Evolutionary conservation across 2,113 vertebrate species (phyloP).

Genomic region (Pao palembangensis): DNA sequence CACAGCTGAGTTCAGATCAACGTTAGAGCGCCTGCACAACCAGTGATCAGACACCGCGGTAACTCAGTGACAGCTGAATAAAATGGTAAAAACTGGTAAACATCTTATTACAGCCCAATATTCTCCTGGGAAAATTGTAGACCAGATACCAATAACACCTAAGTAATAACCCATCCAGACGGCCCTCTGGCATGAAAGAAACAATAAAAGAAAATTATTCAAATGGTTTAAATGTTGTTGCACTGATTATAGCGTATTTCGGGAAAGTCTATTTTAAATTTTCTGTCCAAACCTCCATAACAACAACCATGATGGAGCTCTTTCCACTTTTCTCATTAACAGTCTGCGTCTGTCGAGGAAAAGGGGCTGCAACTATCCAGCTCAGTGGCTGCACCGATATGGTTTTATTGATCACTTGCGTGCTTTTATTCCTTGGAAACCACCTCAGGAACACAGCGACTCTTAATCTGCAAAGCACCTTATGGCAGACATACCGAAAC

Average conservation of each 20-base stretch:
- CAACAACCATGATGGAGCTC: slow-evolving; percentile 4
- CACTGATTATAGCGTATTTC: too few relatives aligned
- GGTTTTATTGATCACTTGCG: slow-evolving; percentile 64
- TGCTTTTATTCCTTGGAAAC: slow-evolving; percentile 55
- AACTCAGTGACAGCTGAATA: too few relatives aligned
- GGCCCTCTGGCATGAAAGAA: too few relatives aligned
- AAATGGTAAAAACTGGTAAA: neutral
- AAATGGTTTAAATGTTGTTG: too few relatives aligned
- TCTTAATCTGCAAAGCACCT: slow-evolving; percentile 12
- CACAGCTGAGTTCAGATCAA: too few relatives aligned
- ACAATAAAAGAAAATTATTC: too few relatives aligned
- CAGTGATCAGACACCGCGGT: too few relatives aligned
- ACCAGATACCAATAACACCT: too few relatives aligned
- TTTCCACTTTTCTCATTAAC: slow-evolving; percentile 64
- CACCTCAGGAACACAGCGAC: slow-evolving; percentile 35
- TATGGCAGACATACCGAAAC: slow-evolving; percentile 28
- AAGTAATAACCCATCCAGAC: too few relatives aligned
- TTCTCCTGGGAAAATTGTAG: too few relatives aligned
- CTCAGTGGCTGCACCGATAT: slow-evolving; percentile 47
- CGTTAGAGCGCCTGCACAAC: too few relatives aligned
- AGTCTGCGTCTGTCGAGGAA: slow-evolving; percentile 38
- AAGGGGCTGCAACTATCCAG: slow-evolving; percentile 34
- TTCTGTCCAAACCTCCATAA: slow-evolving; percentile 35
- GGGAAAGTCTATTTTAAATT: slow-evolving; percentile 7
- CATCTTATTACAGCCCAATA: too few relatives aligned